These are phyloP conservation scores for Drosophila kuntzei DNA, from an alignment of 2,888 invertebrate genomes.

Conservation along the genomic window DNA sequence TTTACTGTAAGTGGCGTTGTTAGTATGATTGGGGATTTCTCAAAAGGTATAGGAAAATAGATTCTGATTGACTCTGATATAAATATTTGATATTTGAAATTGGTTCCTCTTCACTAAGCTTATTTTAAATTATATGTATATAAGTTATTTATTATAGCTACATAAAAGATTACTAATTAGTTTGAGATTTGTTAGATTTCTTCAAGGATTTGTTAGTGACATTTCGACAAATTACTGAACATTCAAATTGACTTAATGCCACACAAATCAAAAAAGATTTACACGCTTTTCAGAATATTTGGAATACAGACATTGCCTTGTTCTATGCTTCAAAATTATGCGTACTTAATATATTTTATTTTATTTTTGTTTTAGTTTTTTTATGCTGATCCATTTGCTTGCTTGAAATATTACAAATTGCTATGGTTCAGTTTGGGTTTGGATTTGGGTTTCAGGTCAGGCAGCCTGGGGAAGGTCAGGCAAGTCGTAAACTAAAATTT, in stretches of 20 bases:
- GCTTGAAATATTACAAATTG: slow-evolving; percentile 58
- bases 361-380: not conserved
- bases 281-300: slow-evolving; percentile 20
- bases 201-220: not conserved
- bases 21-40: too few species aligned
- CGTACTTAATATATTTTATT: slow-evolving; percentile 18
- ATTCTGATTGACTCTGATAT: too few species aligned
- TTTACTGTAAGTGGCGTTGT: too few species aligned
- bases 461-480: slow-evolving; percentile 59
- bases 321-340: slow-evolving; percentile 6
- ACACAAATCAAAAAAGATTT: slow-evolving; percentile 58
- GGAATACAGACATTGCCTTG: slow-evolving; percentile 2
- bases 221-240: slow-evolving; percentile 4
- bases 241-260: slow-evolving; percentile 29
- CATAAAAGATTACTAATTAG: not conserved
- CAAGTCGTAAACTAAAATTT: slow-evolving; percentile 73
- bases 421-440: slow-evolving; percentile 2
- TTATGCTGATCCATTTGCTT: slow-evolving; percentile 52
- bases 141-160: not conserved
- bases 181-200: not conserved
- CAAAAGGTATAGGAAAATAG: too few species aligned
- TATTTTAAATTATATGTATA: too few species aligned
- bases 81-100: too few species aligned
- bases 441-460: slow-evolving; percentile 49
- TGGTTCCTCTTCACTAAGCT: too few species aligned